A percentile compares a stretch with the other conserved stretches of the same genome.
Evolutionary conservation across 2,113 vertebrate species (phyloP).

Genomic region (Todiramphus chloris): DNA sequence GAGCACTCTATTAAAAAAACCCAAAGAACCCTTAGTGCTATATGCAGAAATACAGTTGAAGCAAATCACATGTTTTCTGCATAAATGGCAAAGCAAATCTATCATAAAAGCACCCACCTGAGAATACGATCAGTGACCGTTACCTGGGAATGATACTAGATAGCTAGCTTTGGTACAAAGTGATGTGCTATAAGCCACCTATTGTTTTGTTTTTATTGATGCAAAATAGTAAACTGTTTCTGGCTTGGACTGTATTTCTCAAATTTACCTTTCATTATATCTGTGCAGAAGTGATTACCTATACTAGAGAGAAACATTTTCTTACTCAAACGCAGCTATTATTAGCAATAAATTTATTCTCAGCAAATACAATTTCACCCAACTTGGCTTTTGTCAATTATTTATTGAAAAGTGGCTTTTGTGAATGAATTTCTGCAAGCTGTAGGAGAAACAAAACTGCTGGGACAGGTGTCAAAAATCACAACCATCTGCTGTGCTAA

Average conservation of each 20-base stretch:
- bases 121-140: not conserved
- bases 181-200: not conserved
- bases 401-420: not conserved
- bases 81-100: not conserved
- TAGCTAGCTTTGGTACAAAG: not conserved
- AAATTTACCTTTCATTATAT: not conserved
- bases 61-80: not conserved
- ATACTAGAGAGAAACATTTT: not conserved
- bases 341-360: not conserved
- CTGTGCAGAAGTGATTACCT: not conserved
- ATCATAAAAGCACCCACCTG: not conserved
- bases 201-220: not conserved
- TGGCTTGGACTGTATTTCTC: not conserved
- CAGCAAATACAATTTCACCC: not conserved
- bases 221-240: not conserved
- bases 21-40: not conserved
- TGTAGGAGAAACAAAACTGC: not conserved
- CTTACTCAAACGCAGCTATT: not conserved
- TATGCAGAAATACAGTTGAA: not conserved
- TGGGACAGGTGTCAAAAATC: slow-evolving; percentile 15
- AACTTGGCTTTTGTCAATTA: slow-evolving; percentile 26
- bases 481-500: slow-evolving; percentile 15
- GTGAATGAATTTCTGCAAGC: not conserved
- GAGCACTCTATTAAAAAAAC: not conserved
- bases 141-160: not conserved